These are phyloP conservation scores for Lacerta agilis DNA, from an alignment of 2,797 vertebrate species.

Conservation along the genomic window DNA sequence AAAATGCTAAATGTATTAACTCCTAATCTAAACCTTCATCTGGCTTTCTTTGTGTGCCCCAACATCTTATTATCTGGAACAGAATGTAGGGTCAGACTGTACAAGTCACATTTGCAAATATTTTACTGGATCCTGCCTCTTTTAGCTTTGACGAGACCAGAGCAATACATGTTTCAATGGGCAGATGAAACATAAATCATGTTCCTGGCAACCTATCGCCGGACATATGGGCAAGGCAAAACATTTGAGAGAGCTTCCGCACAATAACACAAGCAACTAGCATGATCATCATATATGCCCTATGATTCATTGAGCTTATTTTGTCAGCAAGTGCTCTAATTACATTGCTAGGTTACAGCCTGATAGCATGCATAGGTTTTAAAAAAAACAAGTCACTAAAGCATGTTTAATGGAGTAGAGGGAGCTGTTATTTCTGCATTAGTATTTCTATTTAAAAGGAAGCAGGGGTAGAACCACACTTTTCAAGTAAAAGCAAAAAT, in stretches of 20 bases:
- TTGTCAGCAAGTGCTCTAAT: conserved; percentile 67
- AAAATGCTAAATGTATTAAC: not conserved
- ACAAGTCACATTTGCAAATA: conserved; percentile 21
- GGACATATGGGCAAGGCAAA: conserved; percentile 24
- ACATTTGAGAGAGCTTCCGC: conserved; percentile 25
- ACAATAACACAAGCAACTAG: conserved; percentile 45
- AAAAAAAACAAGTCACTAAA: conserved; percentile 55
- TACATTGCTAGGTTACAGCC: conserved; percentile 68
- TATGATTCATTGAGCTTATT: conserved; percentile 64
- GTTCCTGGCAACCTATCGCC: conserved; percentile 10
- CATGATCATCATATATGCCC: conserved; percentile 55
- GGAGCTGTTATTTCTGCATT: conserved; percentile 13
- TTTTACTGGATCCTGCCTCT: not conserved
- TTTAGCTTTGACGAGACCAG: not conserved
- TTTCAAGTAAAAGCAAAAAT: conserved; percentile 25
- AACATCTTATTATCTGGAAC: not conserved
- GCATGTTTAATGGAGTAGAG: conserved; percentile 35
- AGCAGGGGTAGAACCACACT: not conserved
- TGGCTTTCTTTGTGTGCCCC: not conserved
- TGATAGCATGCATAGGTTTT: conserved; percentile 44
- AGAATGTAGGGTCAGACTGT: conserved; percentile 12
- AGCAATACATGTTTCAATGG: not conserved
- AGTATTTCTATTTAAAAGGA: conserved; percentile 10
- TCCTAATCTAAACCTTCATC: not conserved
- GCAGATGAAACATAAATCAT: conserved; percentile 20